Percentiles rank a stretch among this genome's conserved stretches.
These are phyloP conservation scores for Caretta caretta DNA, from an alignment of 2,113 vertebrate species.

Conservation along the genomic window DNA sequence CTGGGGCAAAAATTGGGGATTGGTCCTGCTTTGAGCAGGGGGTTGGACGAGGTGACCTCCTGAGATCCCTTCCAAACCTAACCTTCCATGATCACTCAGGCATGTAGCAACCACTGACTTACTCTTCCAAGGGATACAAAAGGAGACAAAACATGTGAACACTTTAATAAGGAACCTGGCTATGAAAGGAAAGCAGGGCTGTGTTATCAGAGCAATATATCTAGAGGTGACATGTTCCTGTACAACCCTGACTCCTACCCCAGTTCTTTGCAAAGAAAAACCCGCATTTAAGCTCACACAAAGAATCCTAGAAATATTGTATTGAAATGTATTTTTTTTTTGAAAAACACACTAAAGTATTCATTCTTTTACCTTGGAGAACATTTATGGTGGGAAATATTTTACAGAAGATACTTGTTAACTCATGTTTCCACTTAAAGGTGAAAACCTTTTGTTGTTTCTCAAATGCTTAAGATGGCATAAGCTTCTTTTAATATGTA, in stretches of 20 bases:
- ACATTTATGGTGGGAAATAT: not conserved
- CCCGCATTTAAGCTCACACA: not conserved
- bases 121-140: too few relatives aligned
- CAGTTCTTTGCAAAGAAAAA: not conserved
- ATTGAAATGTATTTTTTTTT: not conserved
- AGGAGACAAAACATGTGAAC: not conserved
- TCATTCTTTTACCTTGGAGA: not conserved
- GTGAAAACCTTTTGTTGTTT: not conserved
- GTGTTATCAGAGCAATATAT: not conserved
- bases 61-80: too few relatives aligned
- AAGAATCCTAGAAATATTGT: not conserved
- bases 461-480: not conserved
- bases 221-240: not conserved
- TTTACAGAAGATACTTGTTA: not conserved
- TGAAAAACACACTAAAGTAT: not conserved
- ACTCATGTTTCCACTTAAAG: not conserved
- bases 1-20: too few relatives aligned
- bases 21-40: too few relatives aligned
- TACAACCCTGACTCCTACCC: not conserved
- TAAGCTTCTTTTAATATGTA: not conserved
- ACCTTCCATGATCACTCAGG: not conserved
- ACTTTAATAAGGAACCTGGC: not conserved
- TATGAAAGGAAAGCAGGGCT: not conserved
- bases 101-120: not conserved
- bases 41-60: too few relatives aligned